Conservation (phyloP, 2,113 vertebrate species). For the Nicator chloris region DNA sequence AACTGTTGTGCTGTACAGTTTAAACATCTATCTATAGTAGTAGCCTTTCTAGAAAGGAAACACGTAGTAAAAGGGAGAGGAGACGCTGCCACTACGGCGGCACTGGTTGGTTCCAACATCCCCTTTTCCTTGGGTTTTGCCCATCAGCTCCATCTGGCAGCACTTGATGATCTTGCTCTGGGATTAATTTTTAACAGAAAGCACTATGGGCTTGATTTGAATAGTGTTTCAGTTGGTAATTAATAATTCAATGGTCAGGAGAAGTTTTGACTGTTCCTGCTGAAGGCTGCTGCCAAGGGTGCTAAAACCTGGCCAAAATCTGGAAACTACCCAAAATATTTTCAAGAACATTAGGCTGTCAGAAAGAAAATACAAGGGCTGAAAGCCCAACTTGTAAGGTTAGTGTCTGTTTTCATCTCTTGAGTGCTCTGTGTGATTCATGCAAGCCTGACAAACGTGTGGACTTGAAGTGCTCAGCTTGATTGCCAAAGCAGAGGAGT, state of each 20-base stretch:
- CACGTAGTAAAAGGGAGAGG: background rate
- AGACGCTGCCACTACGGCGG: background rate
- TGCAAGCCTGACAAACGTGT: background rate
- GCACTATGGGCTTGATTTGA: background rate
- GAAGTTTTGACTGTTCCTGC: background rate
- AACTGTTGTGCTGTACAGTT: constrained; percentile 25
- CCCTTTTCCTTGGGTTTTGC: background rate
- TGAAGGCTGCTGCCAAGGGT: background rate
- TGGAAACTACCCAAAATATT: background rate
- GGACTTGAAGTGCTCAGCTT: background rate
- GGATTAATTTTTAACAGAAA: background rate
- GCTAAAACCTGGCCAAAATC: background rate
- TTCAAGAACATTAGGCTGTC: background rate
- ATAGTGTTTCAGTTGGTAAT: accelerated
- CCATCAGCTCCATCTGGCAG: background rate
- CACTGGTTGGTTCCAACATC: background rate
- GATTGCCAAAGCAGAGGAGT: background rate
- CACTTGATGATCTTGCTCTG: background rate
- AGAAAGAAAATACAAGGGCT: background rate
- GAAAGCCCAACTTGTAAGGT: background rate
- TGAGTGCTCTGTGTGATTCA: background rate
- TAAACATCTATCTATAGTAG: constrained; percentile 41
- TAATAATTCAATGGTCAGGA: background rate
- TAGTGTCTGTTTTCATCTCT: background rate
- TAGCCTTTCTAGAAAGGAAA: constrained; percentile 40